phyloP scores from a whole-genome alignment of 2,113 vertebrate species.

The Poecilia latipinna region DNA sequence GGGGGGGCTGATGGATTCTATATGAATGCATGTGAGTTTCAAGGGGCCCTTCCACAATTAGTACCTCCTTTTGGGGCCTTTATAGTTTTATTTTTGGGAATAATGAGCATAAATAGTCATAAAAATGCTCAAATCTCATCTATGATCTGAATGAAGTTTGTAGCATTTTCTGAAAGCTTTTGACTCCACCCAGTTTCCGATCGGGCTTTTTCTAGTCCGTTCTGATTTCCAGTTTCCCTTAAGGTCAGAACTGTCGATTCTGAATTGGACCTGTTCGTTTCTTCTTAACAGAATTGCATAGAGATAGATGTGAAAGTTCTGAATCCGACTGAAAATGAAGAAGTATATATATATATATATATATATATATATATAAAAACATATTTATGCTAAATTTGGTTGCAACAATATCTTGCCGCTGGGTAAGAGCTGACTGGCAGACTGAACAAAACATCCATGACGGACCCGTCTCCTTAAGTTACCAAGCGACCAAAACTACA shows the following conservation, averaged over 20 bases:
- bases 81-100: not conserved
- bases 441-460: not conserved
- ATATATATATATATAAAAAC: too few relatives aligned
- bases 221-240: not conserved
- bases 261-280: not conserved
- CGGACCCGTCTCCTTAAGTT: not conserved
- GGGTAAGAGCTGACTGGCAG: not conserved
- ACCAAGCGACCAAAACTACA: not conserved
- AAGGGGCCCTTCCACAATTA: not conserved
- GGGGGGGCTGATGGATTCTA: conserved; percentile 85
- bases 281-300: not conserved
- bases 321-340: too few relatives aligned
- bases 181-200: not conserved
- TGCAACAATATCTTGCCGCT: not conserved
- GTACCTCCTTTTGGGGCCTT: not conserved
- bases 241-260: not conserved
- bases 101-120: not conserved
- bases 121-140: not conserved
- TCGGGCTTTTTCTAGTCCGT: too few relatives aligned
- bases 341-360: too few relatives aligned
- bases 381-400: too few relatives aligned
- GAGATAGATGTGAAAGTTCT: too few relatives aligned
- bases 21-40: not conserved
- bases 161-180: not conserved
- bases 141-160: not conserved